Evolutionary conservation across 2,888 invertebrate species (phyloP).

Genomic region (Polydrusus cervinus): DNA sequence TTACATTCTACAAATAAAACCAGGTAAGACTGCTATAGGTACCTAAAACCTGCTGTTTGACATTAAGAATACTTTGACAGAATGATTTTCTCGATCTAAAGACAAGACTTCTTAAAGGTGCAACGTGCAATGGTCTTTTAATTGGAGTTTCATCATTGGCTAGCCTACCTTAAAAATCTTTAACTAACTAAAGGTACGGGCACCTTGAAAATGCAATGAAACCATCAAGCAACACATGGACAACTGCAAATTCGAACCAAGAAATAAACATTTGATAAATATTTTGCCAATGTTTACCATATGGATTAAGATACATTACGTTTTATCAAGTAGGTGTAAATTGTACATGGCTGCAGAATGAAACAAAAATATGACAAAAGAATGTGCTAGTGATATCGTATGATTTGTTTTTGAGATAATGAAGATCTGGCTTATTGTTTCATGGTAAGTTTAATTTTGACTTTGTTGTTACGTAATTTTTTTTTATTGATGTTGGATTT

Average conservation of each 20-base stretch:
- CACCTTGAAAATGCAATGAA: constrained; percentile 41
- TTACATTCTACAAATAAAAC: no score
- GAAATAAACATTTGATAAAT: constrained; percentile 33
- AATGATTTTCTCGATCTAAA: neutral
- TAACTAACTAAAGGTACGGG: constrained; percentile 30
- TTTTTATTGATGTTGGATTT: neutral
- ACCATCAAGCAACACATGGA: constrained; percentile 20
- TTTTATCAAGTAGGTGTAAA: constrained; percentile 37
- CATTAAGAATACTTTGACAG: neutral
- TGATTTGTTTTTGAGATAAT: constrained; percentile 6
- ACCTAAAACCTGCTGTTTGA: no score
- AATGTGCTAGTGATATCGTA: constrained; percentile 14
- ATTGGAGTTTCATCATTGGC: constrained; percentile 36
- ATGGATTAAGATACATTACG: constrained; percentile 32
- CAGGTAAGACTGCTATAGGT: no score
- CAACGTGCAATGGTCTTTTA: constrained; percentile 16
- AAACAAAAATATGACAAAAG: neutral
- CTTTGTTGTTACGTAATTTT: neutral
- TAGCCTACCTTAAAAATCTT: constrained; percentile 24
- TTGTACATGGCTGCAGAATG: constrained; percentile 7
- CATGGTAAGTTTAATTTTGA: constrained; percentile 9
- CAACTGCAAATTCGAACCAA: constrained; percentile 22
- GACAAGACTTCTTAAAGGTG: constrained; percentile 2
- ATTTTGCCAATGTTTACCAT: constrained; percentile 26
- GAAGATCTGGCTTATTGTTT: constrained; percentile 13